phyloP scores from a whole-genome alignment of 2,797 vertebrate genomes.

The Netta rufina region DNA sequence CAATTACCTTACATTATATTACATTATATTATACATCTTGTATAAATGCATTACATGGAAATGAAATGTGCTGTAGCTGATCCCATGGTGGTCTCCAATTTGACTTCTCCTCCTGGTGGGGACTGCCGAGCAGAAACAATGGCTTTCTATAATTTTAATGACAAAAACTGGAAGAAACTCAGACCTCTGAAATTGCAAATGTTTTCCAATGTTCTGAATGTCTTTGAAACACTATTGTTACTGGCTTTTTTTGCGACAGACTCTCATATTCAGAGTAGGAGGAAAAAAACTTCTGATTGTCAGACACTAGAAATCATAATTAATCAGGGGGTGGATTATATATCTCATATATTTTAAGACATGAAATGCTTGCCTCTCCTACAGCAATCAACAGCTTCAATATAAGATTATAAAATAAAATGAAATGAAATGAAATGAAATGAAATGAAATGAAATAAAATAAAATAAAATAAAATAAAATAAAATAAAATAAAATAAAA shows the following conservation, averaged over 20 bases:
- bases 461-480: no score
- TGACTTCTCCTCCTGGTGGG: neutral
- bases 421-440: no score
- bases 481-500: no score
- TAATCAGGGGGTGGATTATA: neutral
- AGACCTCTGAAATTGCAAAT: neutral
- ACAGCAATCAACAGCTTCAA: neutral
- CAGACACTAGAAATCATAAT: neutral
- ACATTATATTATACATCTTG: no score
- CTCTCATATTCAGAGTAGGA: neutral
- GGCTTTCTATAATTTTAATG: neutral
- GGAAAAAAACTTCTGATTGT: neutral
- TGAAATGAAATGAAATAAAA: no score
- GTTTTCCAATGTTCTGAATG: neutral
- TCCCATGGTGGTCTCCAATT: neutral
- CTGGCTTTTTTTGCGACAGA: fast-evolving
- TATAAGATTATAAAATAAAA: neutral
- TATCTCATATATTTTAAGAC: neutral
- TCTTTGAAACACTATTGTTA: neutral
- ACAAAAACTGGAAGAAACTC: neutral
- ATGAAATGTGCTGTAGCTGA: neutral
- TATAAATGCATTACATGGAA: neutral
- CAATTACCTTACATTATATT: neutral
- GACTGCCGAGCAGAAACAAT: neutral
- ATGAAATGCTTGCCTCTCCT: neutral